A percentile compares a stretch with the other conserved stretches of the same genome.
These are phyloP conservation scores for Myiozetetes cayanensis DNA, from an alignment of 2,113 vertebrate genomes.

Conservation along the genomic window DNA sequence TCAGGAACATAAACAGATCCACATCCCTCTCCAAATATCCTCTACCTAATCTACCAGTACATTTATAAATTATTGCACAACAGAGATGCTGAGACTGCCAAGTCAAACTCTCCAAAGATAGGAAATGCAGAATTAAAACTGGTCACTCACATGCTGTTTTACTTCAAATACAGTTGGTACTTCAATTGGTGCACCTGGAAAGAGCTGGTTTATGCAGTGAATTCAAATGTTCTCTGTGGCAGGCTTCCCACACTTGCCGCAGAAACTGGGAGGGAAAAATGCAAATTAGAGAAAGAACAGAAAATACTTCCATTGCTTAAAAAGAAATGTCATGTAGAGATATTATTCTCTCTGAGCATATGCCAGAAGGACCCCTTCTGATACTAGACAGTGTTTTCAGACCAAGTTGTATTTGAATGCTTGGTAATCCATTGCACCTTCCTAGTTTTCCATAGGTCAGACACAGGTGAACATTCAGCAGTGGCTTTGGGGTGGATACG, in stretches of 20 bases:
- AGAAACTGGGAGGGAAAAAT: background rate
- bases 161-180: background rate
- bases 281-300: background rate
- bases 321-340: background rate
- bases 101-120: background rate
- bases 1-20: background rate
- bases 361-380: background rate
- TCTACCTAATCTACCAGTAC: background rate
- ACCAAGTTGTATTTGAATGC: background rate
- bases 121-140: conserved; percentile 6
- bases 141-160: background rate
- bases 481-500: background rate
- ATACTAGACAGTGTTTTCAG: background rate
- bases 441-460: background rate
- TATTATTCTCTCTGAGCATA: background rate
- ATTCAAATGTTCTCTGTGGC: background rate
- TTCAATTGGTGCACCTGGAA: background rate
- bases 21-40: background rate
- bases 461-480: background rate
- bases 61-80: background rate
- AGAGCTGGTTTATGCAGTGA: background rate
- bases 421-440: background rate
- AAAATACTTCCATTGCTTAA: background rate
- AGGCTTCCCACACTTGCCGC: background rate
- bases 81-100: background rate